These are phyloP conservation scores for Eptesicus fuscus DNA, from an alignment of 2,113 vertebrate genomes.

Conservation along the genomic window DNA sequence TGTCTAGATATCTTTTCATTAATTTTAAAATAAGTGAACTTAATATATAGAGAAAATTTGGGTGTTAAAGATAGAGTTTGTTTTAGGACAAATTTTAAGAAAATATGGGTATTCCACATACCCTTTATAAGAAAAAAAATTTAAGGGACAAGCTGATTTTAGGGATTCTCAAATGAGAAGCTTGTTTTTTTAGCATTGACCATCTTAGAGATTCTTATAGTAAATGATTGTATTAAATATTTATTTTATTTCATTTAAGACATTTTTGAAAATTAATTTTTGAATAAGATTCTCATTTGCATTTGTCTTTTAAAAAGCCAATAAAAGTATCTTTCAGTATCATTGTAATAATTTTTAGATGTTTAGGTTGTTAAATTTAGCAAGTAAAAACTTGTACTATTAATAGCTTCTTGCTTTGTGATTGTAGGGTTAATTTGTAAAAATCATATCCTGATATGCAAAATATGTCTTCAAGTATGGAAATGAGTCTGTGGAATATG, in stretches of 20 bases:
- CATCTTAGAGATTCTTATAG: conserved; percentile 48
- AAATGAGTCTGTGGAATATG: conserved; percentile 19
- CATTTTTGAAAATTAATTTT: conserved; percentile 67
- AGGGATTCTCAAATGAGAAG: conserved; percentile 22
- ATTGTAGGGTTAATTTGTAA: conserved; percentile 59
- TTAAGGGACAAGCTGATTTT: conserved; percentile 1
- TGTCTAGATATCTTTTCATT: conserved; percentile 70
- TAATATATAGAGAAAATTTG: conserved; percentile 75
- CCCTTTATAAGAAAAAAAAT: conserved; percentile 46
- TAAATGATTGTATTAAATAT: conserved; percentile 47
- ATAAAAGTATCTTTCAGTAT: conserved; percentile 66
- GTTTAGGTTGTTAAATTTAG: conserved; percentile 54
- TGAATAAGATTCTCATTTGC: conserved; percentile 68
- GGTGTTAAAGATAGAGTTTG: conserved; percentile 69
- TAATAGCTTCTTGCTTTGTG: conserved; percentile 62
- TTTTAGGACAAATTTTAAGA: conserved; percentile 69
- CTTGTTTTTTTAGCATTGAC: conserved; percentile 32
- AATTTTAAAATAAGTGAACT: conserved; percentile 79
- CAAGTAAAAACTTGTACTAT: conserved; percentile 62
- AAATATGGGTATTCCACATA: conserved; percentile 49
- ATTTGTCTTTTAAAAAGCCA: conserved; percentile 65
- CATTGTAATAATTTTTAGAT: conserved; percentile 64
- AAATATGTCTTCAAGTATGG: conserved; percentile 58
- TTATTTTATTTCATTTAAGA: conserved; percentile 63
- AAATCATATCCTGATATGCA: conserved; percentile 27